Percentiles rank a stretch among this genome's conserved stretches.
phyloP scores from a whole-genome alignment of 2,797 vertebrate species.

The Cynodonichthys magdalenae region DNA sequence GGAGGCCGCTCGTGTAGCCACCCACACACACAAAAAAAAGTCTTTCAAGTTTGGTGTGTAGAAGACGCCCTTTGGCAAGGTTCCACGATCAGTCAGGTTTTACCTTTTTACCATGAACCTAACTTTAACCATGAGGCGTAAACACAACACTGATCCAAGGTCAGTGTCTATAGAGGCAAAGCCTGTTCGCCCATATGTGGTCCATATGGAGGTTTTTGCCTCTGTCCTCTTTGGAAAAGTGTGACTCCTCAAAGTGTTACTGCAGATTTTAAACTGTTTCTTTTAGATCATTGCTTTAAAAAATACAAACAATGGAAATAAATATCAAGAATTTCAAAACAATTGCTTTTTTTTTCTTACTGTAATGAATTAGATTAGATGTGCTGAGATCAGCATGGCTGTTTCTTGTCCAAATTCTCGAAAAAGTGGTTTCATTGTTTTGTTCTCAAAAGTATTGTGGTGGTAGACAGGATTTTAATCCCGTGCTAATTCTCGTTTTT shows the following conservation, averaged over 20 bases:
- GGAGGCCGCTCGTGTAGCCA: conserved; percentile 69
- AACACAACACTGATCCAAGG: conserved; percentile 73
- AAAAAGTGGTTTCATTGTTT: no score
- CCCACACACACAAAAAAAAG: conserved; percentile 43
- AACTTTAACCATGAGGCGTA: conserved; percentile 74
- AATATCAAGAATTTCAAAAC: not conserved
- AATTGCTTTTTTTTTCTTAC: not conserved
- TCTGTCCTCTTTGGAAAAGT: conserved; percentile 56
- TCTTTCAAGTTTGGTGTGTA: conserved; percentile 70
- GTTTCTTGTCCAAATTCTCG: no score
- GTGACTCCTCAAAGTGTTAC: conserved; percentile 50
- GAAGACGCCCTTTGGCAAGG: conserved; percentile 70
- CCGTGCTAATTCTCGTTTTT: conserved; percentile 28
- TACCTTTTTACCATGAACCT: conserved; percentile 50
- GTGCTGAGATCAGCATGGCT: not conserved
- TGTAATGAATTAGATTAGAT: not conserved
- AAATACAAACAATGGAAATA: not conserved
- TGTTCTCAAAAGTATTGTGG: no score
- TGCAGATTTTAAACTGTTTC: conserved; percentile 47
- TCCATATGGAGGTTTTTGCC: conserved; percentile 73
- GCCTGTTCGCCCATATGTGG: conserved; percentile 72
- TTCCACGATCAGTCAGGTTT: conserved; percentile 66
- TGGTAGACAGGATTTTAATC: conserved; percentile 39
- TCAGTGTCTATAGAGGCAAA: conserved; percentile 70
- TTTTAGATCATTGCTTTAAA: conserved; percentile 19